A percentile compares a stretch with the other conserved stretches of the same genome.
phyloP scores from a whole-genome alignment of 2,113 vertebrate genomes.

The Hippoglossus stenolepis region DNA sequence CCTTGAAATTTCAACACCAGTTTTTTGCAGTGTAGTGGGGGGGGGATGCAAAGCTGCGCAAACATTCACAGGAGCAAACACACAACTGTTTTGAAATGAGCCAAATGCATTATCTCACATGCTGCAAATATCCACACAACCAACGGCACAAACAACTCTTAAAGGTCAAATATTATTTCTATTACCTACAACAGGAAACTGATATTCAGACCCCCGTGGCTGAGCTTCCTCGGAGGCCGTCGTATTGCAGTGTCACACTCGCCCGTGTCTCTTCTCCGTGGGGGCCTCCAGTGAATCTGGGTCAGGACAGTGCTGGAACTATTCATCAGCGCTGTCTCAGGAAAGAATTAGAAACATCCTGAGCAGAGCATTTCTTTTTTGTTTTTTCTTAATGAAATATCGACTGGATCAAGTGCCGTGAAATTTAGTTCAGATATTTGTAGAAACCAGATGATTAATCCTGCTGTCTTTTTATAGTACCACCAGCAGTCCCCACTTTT shows the following conservation, averaged over 20 bases:
- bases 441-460: neutral
- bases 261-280: neutral
- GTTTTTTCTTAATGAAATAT: neutral
- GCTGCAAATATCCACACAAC: no score
- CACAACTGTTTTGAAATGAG: no score
- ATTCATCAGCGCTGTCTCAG: slow-evolving; percentile 12
- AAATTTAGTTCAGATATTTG: neutral
- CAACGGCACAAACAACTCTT: no score
- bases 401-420: neutral
- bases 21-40: no score
- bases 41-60: no score
- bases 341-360: neutral
- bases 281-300: slow-evolving; percentile 46
- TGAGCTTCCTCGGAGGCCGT: slow-evolving; percentile 9
- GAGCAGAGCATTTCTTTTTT: neutral
- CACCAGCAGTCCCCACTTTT: neutral
- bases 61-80: no score
- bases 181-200: slow-evolving; percentile 33
- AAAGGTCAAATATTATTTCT: neutral
- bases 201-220: slow-evolving; percentile 1
- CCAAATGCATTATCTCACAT: no score
- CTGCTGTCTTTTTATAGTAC: neutral
- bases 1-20: no score
- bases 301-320: slow-evolving; percentile 30
- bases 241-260: slow-evolving; percentile 1